Percentiles rank a stretch among this genome's conserved stretches.
phyloP scores from a whole-genome alignment of 2,797 vertebrate species.

The Arrhamphus sclerolepis region DNA sequence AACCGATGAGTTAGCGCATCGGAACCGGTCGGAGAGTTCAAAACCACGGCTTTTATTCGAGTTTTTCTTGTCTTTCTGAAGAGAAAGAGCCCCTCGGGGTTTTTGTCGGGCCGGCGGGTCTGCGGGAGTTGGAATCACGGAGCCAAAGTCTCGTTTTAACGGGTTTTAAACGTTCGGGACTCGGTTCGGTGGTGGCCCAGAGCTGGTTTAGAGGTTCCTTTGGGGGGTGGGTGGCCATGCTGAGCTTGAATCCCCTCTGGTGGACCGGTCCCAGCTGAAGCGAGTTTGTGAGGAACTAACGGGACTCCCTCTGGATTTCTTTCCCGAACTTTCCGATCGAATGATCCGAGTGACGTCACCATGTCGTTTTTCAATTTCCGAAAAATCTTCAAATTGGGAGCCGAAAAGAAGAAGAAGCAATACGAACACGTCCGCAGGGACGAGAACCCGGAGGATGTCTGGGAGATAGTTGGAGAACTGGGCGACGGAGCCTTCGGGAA shows the following conservation, averaged over 20 bases:
- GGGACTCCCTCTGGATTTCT: no score
- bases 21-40: conserved; percentile 26
- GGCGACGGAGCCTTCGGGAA: conserved; percentile 98
- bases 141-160: no score
- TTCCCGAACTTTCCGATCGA: background rate
- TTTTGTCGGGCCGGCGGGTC: conserved; percentile 58
- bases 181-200: no score
- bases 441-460: conserved; percentile 92
- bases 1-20: conserved; percentile 10
- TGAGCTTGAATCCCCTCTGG: no score
- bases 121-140: conserved; percentile 63
- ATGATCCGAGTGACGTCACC: background rate
- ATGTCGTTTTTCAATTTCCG: conserved; percentile 99
- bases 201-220: no score
- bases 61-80: conserved; percentile 27
- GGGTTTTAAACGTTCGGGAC: no score
- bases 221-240: no score
- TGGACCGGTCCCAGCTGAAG: no score
- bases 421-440: conserved; percentile 97
- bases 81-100: conserved; percentile 42
- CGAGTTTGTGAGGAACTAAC: no score
- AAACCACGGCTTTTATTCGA: conserved; percentile 6
- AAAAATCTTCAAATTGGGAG: conserved; percentile 95
- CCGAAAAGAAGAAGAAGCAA: conserved; percentile 97
- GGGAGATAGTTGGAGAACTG: conserved; percentile 95